These are phyloP conservation scores for Apodemus sylvaticus DNA, from an alignment of 2,113 vertebrate genomes.

Conservation along the genomic window DNA sequence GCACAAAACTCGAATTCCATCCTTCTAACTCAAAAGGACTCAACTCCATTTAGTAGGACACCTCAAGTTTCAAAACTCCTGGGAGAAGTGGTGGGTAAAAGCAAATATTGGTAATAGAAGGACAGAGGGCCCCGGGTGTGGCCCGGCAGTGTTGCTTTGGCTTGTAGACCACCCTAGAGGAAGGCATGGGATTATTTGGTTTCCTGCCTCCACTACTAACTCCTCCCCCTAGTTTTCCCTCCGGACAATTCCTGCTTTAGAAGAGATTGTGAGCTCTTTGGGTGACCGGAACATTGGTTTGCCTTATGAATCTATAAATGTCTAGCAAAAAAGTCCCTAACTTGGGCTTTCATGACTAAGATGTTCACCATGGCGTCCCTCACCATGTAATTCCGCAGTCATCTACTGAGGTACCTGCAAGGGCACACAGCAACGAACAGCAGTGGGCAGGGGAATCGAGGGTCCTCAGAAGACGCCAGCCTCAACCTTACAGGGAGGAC, in stretches of 20 bases:
- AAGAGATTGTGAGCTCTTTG: neutral
- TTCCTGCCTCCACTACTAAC: neutral
- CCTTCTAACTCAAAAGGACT: neutral
- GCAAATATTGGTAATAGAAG: neutral
- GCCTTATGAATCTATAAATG: neutral
- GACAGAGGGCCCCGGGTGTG: neutral
- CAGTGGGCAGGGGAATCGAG: neutral
- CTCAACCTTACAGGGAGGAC: neutral
- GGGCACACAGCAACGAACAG: neutral
- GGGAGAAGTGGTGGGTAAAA: neutral
- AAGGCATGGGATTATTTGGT: too few relatives aligned
- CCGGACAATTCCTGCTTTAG: neutral
- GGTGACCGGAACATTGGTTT: neutral
- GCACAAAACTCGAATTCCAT: neutral
- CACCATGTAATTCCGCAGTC: neutral
- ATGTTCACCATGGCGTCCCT: neutral
- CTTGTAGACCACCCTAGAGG: neutral
- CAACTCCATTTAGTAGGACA: neutral
- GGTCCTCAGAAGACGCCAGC: neutral
- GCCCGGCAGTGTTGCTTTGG: neutral
- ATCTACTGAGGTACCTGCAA: neutral
- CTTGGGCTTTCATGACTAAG: fast-evolving
- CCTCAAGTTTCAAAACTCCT: constrained; percentile 24
- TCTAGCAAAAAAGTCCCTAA: neutral
- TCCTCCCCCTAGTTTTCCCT: neutral